These are phyloP conservation scores for Carcinoscorpius rotundicauda DNA, from an alignment of 1,140 invertebrate genomes.

Conservation along the genomic window DNA sequence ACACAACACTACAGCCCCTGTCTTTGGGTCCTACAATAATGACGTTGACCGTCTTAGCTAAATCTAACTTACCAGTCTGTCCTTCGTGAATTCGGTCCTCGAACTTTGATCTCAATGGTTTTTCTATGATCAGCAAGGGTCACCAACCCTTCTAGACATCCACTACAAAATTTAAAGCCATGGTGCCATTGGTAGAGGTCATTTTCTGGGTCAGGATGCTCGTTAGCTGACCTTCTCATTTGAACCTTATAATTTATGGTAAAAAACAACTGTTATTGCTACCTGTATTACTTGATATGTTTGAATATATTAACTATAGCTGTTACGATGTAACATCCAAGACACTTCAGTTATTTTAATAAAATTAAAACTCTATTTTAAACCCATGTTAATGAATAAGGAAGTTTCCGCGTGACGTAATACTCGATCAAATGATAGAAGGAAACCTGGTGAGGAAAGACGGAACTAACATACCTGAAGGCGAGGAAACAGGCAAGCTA, in stretches of 20 bases:
- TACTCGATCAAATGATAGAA: too few relatives aligned
- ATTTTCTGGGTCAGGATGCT: conserved; percentile 41
- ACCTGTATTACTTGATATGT: too few relatives aligned
- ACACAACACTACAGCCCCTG: too few relatives aligned
- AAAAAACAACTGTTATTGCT: too few relatives aligned
- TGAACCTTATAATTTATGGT: conserved; percentile 39
- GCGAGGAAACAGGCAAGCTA: conserved; percentile 53
- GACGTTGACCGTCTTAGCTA: neutral
- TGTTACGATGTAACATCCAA: too few relatives aligned
- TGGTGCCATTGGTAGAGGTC: conserved; percentile 69
- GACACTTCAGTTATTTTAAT: too few relatives aligned
- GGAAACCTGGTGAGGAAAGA: too few relatives aligned
- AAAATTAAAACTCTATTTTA: too few relatives aligned
- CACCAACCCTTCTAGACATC: conserved; percentile 55
- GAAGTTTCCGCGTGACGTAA: too few relatives aligned
- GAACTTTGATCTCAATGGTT: conserved; percentile 55
- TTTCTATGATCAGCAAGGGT: conserved; percentile 52
- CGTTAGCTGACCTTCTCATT: conserved; percentile 45
- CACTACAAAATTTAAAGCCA: conserved; percentile 61
- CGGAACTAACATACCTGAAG: conserved; percentile 41
- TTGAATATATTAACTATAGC: too few relatives aligned
- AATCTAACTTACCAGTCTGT: conserved; percentile 34
- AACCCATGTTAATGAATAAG: too few relatives aligned
- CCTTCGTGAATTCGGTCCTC: conserved; percentile 48
- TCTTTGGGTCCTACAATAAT: too few relatives aligned